Evolutionary conservation across 92 coral and sea anemone genomes (phyloP).

Genomic region (Porites divaricata): DNA sequence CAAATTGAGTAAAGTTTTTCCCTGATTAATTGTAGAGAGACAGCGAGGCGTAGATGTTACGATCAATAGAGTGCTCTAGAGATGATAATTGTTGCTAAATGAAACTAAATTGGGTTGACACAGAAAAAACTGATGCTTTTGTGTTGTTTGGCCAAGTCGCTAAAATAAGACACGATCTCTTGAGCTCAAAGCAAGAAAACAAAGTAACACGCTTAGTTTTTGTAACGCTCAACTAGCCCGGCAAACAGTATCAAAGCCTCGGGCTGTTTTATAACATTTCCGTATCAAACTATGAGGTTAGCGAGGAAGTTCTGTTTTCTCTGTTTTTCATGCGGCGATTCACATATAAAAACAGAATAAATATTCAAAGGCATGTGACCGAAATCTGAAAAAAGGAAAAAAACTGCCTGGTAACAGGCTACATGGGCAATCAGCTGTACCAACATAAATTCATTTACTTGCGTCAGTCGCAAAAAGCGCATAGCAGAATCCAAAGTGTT

Average conservation of each 20-base stretch:
- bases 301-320: background rate
- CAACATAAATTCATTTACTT: conserved; percentile 60
- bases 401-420: conserved; percentile 63
- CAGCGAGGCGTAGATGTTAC: background rate
- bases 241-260: background rate
- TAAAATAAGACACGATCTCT: conserved; percentile 20
- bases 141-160: conserved; percentile 26
- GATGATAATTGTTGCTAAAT: conserved; percentile 30
- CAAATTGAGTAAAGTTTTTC: background rate
- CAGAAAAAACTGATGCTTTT: conserved; percentile 32
- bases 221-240: background rate
- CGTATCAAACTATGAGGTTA: background rate
- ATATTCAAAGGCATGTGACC: conserved; percentile 64
- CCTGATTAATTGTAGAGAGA: background rate
- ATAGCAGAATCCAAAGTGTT: conserved; percentile 42
- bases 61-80: background rate
- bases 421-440: conserved; percentile 62
- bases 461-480: conserved; percentile 60
- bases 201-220: conserved; percentile 4
- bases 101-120: conserved; percentile 31
- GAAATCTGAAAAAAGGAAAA: conserved; percentile 42
- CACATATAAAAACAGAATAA: conserved; percentile 36
- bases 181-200: background rate
- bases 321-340: background rate
- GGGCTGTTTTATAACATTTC: background rate